Conservation (phyloP, 1,140 invertebrate species). For the Zeugodacus cucurbitae region DNA sequence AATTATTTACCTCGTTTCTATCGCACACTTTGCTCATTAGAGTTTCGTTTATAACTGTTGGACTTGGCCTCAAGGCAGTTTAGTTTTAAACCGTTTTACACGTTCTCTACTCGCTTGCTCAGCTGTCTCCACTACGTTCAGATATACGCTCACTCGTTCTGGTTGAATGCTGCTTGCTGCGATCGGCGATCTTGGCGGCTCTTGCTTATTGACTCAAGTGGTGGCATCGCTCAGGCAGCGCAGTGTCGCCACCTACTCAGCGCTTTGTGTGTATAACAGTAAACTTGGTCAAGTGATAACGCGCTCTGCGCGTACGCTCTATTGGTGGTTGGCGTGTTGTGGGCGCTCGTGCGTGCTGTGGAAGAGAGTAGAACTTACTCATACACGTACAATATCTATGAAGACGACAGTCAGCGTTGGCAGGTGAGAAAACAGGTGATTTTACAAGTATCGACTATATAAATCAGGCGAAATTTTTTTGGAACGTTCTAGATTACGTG, state of each 20-base stretch:
- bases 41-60: slow-evolving; percentile 24
- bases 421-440: not conserved
- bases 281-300: slow-evolving; percentile 33
- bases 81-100: slow-evolving; percentile 21
- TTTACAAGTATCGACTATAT: not conserved
- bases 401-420: not conserved
- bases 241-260: not conserved
- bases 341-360: not conserved
- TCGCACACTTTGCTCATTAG: not conserved
- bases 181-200: slow-evolving; percentile 10
- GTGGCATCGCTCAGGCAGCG: not conserved
- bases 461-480: not conserved
- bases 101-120: not conserved
- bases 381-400: not conserved
- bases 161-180: not conserved
- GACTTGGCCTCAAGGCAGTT: slow-evolving; percentile 34
- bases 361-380: not conserved
- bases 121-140: not conserved
- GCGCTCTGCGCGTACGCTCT: not conserved
- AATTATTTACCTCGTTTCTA: not conserved
- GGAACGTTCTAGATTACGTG: too few species aligned
- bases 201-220: not conserved
- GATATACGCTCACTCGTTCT: not conserved
- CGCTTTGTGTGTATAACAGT: not conserved
- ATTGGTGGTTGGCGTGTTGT: not conserved